Base-by-base conservation (phyloP, 2,888 invertebrate species). In the Thelaira solivaga region DNA sequence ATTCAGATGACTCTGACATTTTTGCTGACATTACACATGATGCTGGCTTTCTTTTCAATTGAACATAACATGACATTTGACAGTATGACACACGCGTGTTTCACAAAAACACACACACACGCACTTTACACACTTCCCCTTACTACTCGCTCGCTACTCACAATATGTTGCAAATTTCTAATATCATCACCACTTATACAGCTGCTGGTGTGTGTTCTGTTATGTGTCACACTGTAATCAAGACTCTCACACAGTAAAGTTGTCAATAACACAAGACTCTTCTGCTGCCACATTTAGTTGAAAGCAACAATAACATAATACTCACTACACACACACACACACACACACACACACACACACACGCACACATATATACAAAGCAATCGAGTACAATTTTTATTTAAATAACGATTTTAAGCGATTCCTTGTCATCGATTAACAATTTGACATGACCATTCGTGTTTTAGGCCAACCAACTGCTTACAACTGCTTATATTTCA, bases 41-140 rank as follows among this genome's bases (percentile, higher is more conserved):
- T 51, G 69, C 68, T 65, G 24, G 62, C 78, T 78, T 77, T 69
- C 59, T 71, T 74, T 69, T 45, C 65, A 55, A 22, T 64, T 69
- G 69, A 65, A 78, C 73, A 78, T 71, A 24, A 78, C 74, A 78
- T 78, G 78, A 78, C 78, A 74, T 78, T 74, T 78, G 78, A 78
- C 78, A 78, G 65, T 71, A 74, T 78, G n/a, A n/a, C n/a, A n/a
- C 69, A 71, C 74, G 74, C 74, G 78, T 78, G 78, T 71, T 62
- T 8, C n/a, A 11, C 11, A 49, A 62, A 26, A 49, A n/a, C 11
- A 34, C 34, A 36, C 26, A 67, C 39, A n/a, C 31, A 10, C n/a
- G n/a, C 16, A 16, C n/a, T n/a, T n/a, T n/a, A n/a, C n/a, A n/a
- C n/a, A n/a, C n/a, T n/a, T n/a, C n/a, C n/a, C n/a, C n/a, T n/a